Evolutionary conservation across 2,797 vertebrate species (phyloP), one percentile per base, ranked within the genome.

Genomic region (Neoniphon sammara): DNA sequence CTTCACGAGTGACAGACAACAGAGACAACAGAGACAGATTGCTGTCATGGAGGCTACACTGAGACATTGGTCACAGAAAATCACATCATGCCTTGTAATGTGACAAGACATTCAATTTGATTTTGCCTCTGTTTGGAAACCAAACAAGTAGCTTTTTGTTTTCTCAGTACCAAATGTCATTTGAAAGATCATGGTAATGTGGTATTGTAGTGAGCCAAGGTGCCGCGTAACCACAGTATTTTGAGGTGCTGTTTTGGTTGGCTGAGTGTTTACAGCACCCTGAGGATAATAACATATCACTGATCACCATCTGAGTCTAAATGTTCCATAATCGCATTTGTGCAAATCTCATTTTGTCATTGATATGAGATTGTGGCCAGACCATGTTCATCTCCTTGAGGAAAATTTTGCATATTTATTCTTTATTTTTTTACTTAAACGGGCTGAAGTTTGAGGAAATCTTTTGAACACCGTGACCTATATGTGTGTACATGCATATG

Each of bases 41-140:
- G 65, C 64, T 30, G 66, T 78, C 65, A 74, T 59, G 62, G 52
- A 67, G 53, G 54, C 65, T 68, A 68, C 77, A 67, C 73, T 86
- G 82, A 82, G 80, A 84, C 90, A 91, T 84, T 85, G 78, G 81
- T 73, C 77, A 75, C 75, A 47, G 49, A 75, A 83, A 75, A 81
- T 78, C 69, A 52, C 58, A 59, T 79, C 74, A 77, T 2, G 12
- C 64, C 47, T 67, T 20, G 25, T 44, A 73, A 53, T 44, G 60
- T 72, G 78, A 79, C 25, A 23, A 55, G 65, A 67, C 68, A 77
- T 77, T 78, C 61, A 78, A 27, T 77, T 75, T 64, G 49, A 78
- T 72, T 55, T 83, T 59, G 68, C 60, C 34, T 27, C 53, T 71
- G 64, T 78, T 73, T 70, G 56, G n/a, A 73, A 71, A 80, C 55